Base-by-base conservation (phyloP, 2,888 invertebrate species). In the Agapostemon virescens region DNA sequence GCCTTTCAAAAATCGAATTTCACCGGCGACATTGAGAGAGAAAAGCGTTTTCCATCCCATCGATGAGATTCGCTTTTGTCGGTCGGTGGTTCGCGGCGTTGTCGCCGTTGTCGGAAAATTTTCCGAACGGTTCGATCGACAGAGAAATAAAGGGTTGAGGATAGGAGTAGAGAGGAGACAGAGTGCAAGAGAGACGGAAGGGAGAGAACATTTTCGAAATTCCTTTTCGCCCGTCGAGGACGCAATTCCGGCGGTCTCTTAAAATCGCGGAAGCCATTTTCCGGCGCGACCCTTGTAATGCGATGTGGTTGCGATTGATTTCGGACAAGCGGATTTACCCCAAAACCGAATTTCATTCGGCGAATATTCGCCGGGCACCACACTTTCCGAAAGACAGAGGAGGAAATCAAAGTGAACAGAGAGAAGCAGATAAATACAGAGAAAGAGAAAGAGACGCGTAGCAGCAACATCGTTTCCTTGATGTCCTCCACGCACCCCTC, bases 291-390 rank as follows among this genome's bases (percentile, higher is more conserved):
- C 79, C 70, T 49, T 58, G 76, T 79, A 79, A 79, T 67, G 70
- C 79, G 77, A 77, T 77, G 70, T 67, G 79, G 76, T 70, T 67
- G 67, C 79, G 79, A 79, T 79, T 79, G 79, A 76, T 79, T 79
- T 79, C 61, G 70, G 67, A 77, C 79, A 79, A 80, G 69, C 80
- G 78, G 73, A 80, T 80, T 79, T 77, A 79, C 68, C 69, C 42
- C 26, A 78, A 70, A 70, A 74, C 78, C 74, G 74, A 81, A 81
- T 78, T 74, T 78, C 78, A 74, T 70, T 73, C 64, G 63, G 38
- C 69, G 72, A 69, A 49, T 69, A 80, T 73, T 73, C 77, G 42
- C 52, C 36, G 20, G n/a, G 63, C 45, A 52, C 74, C 23, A n/a
- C 20, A 71, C n/a, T 45, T 4, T 15, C 11, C 30, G 23, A 45